Percentiles rank a stretch among this genome's conserved stretches.
Conservation (phyloP, 2,113 vertebrate species). For the Gulo gulo region DNA sequence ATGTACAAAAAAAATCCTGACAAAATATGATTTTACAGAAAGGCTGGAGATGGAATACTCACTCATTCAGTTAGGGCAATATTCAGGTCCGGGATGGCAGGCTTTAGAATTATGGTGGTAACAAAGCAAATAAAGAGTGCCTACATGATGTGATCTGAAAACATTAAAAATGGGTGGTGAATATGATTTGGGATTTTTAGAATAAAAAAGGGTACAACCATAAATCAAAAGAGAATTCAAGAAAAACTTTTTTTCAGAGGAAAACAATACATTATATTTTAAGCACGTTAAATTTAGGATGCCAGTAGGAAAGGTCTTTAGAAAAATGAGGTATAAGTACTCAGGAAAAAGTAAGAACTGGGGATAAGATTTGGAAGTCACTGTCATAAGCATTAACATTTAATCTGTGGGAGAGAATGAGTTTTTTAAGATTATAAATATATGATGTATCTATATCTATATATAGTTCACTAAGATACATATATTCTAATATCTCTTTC, state of each 20-base stretch:
- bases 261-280: not conserved
- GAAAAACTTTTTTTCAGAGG: not conserved
- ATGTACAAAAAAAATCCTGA: not conserved
- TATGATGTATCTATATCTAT: not conserved
- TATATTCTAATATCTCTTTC: not conserved
- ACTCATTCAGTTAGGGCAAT: not conserved
- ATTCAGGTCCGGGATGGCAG: not conserved
- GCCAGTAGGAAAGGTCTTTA: not conserved
- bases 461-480: not conserved
- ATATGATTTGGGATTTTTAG: slow-evolving; percentile 14
- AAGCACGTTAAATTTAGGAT: not conserved
- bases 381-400: not conserved
- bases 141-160: not conserved
- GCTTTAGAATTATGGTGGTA: not conserved
- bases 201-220: not conserved
- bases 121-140: not conserved
- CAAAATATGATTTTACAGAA: not conserved
- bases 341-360: not conserved
- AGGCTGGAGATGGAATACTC: not conserved
- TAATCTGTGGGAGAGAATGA: not conserved
- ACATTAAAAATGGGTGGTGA: not conserved
- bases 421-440: not conserved
- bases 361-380: not conserved
- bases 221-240: slow-evolving; percentile 31
- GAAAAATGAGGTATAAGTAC: not conserved